Conservation (phyloP, 1,140 invertebrate species). For the Drosophila virilis region DNA sequence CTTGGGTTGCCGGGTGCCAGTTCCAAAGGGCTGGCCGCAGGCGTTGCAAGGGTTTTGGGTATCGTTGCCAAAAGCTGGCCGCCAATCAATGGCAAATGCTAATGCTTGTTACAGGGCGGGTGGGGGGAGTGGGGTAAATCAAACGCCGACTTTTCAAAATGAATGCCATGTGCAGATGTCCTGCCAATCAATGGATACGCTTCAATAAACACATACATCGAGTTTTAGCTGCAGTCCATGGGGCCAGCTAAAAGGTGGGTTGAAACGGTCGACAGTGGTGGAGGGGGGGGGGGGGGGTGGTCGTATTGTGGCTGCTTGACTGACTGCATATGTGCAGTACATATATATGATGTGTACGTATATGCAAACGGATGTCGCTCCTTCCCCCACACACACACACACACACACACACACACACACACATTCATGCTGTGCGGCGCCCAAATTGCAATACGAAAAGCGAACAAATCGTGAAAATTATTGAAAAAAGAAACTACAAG, state of each 20-base stretch:
- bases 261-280: neutral
- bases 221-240: conserved; percentile 48
- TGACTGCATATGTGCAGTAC: conserved; percentile 29
- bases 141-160: conserved; percentile 73
- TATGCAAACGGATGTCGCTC: conserved; percentile 44
- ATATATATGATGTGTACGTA: neutral
- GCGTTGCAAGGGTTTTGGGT: neutral
- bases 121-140: conserved; percentile 2
- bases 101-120: conserved; percentile 8
- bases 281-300: neutral
- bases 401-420: conserved; percentile 1
- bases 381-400: neutral
- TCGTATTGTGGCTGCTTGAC: conserved; percentile 43
- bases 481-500: conserved; percentile 52
- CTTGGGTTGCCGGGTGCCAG: neutral
- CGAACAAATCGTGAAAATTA: conserved; percentile 79
- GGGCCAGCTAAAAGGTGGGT: neutral
- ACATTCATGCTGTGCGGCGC: conserved; percentile 18
- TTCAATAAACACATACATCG: conserved; percentile 81
- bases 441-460: conserved; percentile 75
- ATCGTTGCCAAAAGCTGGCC: conserved; percentile 36
- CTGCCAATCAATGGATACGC: conserved; percentile 84
- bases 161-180: conserved; percentile 84
- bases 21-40: neutral
- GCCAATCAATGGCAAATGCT: conserved; percentile 50